Conservation (phyloP, 2,888 invertebrate genomes). For the Drymonia ruficornis region DNA sequence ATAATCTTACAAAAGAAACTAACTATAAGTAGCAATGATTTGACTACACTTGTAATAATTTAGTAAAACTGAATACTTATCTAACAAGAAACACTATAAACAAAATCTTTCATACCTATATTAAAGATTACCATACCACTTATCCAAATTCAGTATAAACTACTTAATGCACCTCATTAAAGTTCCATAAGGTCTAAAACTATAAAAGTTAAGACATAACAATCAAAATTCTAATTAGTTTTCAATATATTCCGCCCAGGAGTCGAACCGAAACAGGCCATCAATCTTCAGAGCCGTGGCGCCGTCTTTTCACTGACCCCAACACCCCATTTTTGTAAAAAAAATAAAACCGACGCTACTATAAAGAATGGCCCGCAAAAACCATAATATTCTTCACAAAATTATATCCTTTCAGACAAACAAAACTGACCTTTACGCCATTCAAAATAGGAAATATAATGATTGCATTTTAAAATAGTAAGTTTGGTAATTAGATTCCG, state of each 20-base stretch:
- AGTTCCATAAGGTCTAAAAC: constrained; percentile 9
- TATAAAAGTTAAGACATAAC: constrained; percentile 38
- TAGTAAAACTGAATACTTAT: no score
- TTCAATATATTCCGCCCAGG: constrained; percentile 57
- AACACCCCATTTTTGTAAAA: constrained; percentile 69
- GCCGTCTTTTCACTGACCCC: constrained; percentile 73
- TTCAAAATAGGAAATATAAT: constrained; percentile 30
- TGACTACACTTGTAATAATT: no score
- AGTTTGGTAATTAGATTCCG: constrained; percentile 80
- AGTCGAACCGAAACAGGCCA: constrained; percentile 63
- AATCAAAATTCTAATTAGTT: constrained; percentile 58
- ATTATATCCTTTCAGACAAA: constrained; percentile 17
- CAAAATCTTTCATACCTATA: no score
- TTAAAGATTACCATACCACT: neutral
- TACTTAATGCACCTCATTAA: constrained; percentile 8
- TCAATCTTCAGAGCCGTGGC: constrained; percentile 72
- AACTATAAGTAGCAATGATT: neutral
- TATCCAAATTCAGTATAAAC: neutral
- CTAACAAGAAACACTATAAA: no score
- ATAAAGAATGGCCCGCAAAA: constrained; percentile 75
- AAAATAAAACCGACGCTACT: constrained; percentile 65
- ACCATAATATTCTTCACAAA: constrained; percentile 50
- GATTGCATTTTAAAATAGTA: constrained; percentile 34
- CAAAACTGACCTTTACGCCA: constrained; percentile 41
- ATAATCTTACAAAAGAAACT: neutral